Evolutionary conservation across 1,140 invertebrate genomes (phyloP).

Genomic region (Globodera ellingtonae): DNA sequence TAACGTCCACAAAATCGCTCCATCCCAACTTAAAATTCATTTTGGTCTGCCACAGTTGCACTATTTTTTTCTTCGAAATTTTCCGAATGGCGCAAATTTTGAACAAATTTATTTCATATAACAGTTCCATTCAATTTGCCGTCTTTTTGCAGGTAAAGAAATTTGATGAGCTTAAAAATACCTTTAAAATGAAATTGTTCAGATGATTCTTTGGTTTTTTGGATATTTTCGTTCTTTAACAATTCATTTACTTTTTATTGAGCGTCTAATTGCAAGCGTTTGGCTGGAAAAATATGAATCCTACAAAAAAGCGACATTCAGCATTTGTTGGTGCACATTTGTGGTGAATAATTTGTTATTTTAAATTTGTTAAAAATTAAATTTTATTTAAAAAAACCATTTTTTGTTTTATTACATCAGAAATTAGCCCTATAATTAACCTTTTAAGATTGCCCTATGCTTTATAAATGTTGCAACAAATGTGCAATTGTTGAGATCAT

Average conservation of each 20-base stretch:
- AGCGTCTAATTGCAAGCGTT: conserved; percentile 4
- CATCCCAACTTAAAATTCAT: conserved; percentile 11
- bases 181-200: not conserved
- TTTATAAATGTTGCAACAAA: not conserved
- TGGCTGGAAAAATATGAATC: conserved; percentile 4
- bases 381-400: too few species aligned
- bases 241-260: not conserved
- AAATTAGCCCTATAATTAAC: too few species aligned
- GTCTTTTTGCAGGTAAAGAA: conserved; percentile 2
- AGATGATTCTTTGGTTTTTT: not conserved
- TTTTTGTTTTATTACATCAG: too few species aligned
- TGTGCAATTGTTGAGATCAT: not conserved
- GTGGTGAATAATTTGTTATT: not conserved
- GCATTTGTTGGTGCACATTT: not conserved
- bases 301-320: not conserved
- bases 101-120: not conserved
- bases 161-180: not conserved
- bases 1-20: not conserved
- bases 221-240: conserved; percentile 1
- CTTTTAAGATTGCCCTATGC: not conserved
- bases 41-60: not conserved
- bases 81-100: not conserved
- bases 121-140: not conserved
- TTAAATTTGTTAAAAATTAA: too few species aligned
- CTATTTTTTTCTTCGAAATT: not conserved